Percentiles rank a stretch among this genome's conserved stretches.
phyloP scores from a whole-genome alignment of 92 coral and sea anemone genomes.

The Phenganax stokvisi region DNA sequence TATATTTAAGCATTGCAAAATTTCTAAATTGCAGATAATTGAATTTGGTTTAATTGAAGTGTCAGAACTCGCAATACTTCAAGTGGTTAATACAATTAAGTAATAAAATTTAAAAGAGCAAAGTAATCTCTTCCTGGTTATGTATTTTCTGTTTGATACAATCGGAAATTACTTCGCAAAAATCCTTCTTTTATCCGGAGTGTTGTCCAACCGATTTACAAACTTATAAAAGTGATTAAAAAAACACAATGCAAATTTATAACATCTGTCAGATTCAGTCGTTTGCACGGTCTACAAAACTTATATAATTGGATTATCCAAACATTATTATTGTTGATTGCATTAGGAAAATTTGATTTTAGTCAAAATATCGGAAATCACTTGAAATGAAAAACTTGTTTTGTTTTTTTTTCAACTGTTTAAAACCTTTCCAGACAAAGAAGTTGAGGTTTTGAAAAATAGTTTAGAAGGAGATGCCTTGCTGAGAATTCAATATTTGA shows the following conservation, averaged over 20 bases:
- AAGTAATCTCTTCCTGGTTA: conserved; percentile 23
- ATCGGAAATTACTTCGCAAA: conserved; percentile 3
- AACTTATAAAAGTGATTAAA: background rate
- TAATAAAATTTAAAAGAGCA: conserved; percentile 18
- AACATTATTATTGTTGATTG: background rate
- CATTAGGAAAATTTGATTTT: background rate
- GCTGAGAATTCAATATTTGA: too few species aligned
- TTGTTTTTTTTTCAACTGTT: too few species aligned
- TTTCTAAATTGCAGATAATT: background rate
- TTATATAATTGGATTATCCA: background rate
- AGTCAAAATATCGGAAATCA: background rate
- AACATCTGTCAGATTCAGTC: background rate
- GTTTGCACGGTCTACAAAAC: background rate
- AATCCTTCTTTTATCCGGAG: conserved; percentile 7
- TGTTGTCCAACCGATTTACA: background rate
- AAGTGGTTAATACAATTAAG: conserved; percentile 20
- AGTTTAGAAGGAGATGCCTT: too few species aligned
- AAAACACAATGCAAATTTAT: background rate
- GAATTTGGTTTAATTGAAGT: conserved; percentile 5
- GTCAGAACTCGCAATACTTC: conserved; percentile 4
- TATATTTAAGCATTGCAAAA: background rate
- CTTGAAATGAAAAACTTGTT: background rate
- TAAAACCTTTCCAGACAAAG: too few species aligned
- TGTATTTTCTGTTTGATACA: background rate
- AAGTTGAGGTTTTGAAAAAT: too few species aligned